These are phyloP conservation scores for Pterois miles DNA, from an alignment of 2,797 vertebrate species.

Conservation along the genomic window DNA sequence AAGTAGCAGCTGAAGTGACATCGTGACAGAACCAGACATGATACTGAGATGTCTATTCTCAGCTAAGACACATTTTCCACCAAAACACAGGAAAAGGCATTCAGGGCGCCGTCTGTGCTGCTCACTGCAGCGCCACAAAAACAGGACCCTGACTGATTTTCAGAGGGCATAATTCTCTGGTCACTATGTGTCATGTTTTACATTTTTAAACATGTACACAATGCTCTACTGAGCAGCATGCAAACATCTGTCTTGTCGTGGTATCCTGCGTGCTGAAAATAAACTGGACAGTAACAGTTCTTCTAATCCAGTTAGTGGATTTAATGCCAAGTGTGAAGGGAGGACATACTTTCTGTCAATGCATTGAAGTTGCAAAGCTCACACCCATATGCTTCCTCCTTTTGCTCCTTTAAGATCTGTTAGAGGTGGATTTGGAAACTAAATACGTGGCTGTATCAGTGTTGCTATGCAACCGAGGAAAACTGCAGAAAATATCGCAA, in stretches of 20 bases:
- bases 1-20: neutral
- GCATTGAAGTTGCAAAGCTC: slow-evolving; percentile 3
- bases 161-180: neutral
- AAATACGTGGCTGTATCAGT: slow-evolving; percentile 6
- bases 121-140: neutral
- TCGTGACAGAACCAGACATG: neutral
- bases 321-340: slow-evolving; percentile 43
- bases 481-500: slow-evolving; percentile 1
- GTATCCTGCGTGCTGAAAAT: slow-evolving; percentile 36
- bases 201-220: neutral
- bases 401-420: slow-evolving; percentile 15
- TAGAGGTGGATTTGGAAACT: slow-evolving; percentile 8
- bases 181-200: neutral
- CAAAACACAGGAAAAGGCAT: neutral
- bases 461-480: slow-evolving; percentile 37
- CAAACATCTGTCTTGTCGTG: neutral
- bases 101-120: neutral
- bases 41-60: neutral
- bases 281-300: slow-evolving; percentile 20
- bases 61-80: neutral
- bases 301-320: slow-evolving; percentile 48
- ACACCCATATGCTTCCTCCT: neutral
- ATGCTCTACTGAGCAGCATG: neutral
- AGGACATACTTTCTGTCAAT: slow-evolving; percentile 24
- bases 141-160: neutral